These are phyloP conservation scores for Thera britannica DNA, from an alignment of 2,888 invertebrate species.

Conservation along the genomic window DNA sequence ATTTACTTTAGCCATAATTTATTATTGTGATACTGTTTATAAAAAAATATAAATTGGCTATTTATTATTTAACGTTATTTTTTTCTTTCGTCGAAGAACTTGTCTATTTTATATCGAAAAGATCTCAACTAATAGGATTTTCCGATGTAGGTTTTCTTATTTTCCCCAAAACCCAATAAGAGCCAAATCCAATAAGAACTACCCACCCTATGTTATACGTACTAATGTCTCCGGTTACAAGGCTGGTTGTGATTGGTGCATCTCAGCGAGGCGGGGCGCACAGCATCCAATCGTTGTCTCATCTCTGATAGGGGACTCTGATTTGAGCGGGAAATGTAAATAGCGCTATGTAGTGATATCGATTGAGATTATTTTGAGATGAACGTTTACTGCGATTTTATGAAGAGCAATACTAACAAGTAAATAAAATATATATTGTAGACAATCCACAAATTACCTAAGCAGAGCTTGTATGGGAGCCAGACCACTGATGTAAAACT, in stretches of 20 bases:
- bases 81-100: too few relatives aligned
- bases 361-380: constrained; percentile 29
- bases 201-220: background rate
- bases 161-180: constrained; percentile 16
- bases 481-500: too few relatives aligned
- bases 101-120: background rate
- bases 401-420: background rate
- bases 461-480: too few relatives aligned
- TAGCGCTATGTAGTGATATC: constrained; percentile 23
- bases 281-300: constrained; percentile 69
- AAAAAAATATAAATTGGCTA: too few relatives aligned
- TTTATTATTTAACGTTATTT: too few relatives aligned
- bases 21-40: too few relatives aligned
- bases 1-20: too few relatives aligned
- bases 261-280: constrained; percentile 55
- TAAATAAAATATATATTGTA: too few relatives aligned
- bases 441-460: too few relatives aligned
- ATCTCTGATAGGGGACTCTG: constrained; percentile 41
- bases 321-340: constrained; percentile 33
- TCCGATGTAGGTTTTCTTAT: constrained; percentile 1
- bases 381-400: constrained; percentile 10
- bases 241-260: constrained; percentile 57
- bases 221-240: constrained; percentile 39
- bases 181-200: constrained; percentile 20
- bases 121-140: constrained; percentile 4